phyloP scores from a whole-genome alignment of 2,797 vertebrate species.

The Sus cebifrons region DNA sequence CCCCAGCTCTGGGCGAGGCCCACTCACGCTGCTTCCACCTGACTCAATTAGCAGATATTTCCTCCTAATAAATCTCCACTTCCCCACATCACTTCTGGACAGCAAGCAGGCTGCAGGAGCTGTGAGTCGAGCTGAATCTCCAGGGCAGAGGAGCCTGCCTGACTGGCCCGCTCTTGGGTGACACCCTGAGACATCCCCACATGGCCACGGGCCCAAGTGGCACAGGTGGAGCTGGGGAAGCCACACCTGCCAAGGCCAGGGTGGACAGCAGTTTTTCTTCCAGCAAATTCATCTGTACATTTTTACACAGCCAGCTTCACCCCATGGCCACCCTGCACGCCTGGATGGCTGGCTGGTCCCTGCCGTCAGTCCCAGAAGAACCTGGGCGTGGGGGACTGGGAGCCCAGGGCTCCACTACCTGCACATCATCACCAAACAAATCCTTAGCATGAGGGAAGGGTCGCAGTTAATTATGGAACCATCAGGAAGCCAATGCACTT shows the following conservation, averaged over 20 bases:
- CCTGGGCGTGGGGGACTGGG: background rate
- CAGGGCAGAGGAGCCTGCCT: background rate
- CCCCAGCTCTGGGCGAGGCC: background rate
- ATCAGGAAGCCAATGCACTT: background rate
- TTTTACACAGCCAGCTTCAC: background rate
- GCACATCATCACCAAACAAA: background rate
- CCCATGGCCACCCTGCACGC: background rate
- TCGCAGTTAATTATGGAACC: background rate
- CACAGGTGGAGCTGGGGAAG: background rate
- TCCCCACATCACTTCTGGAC: background rate
- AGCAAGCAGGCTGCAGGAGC: background rate
- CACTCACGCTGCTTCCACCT: background rate
- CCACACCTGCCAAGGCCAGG: background rate
- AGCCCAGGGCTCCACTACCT: rapidly evolving
- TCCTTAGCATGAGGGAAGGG: background rate
- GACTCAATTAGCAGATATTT: background rate
- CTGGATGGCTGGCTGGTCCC: background rate
- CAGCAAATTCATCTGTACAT: background rate
- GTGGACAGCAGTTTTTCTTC: background rate
- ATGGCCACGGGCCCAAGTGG: background rate
- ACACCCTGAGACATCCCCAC: background rate
- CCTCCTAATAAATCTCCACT: background rate
- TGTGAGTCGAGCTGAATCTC: background rate
- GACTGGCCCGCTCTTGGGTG: background rate
- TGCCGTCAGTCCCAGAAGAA: background rate